phyloP scores from a whole-genome alignment of 2,113 vertebrate genomes.

The Rhinichthys klamathensis region DNA sequence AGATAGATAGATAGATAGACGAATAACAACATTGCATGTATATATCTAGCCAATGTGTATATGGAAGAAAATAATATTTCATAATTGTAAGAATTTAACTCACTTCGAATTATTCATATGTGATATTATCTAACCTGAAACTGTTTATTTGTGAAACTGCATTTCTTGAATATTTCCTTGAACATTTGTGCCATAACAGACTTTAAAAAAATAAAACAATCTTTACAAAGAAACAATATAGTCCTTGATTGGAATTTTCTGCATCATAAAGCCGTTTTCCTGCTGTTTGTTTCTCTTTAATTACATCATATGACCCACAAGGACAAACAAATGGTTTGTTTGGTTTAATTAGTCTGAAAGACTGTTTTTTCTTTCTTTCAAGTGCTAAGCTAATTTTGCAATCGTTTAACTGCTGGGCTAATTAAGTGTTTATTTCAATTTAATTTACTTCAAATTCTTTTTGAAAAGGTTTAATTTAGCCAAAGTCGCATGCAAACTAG shows the following conservation, averaged over 20 bases:
- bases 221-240: not conserved
- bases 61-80: too few relatives aligned
- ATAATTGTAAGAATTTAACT: not conserved
- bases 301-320: not conserved
- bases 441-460: not conserved
- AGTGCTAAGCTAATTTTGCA: not conserved
- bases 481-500: not conserved
- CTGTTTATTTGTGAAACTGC: not conserved
- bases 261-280: constrained; percentile 4
- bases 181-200: not conserved
- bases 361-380: not conserved
- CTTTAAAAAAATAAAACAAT: not conserved
- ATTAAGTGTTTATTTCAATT: not conserved
- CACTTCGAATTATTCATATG: not conserved
- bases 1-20: too few relatives aligned
- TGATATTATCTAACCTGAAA: not conserved
- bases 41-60: too few relatives aligned
- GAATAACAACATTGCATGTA: too few relatives aligned
- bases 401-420: not conserved
- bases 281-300: constrained; percentile 3
- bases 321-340: constrained; percentile 10
- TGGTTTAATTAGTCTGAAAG: not conserved
- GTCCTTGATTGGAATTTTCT: not conserved
- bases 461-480: not conserved
- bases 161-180: not conserved